A percentile compares a stretch with the other conserved stretches of the same genome.
Evolutionary conservation across 2,113 vertebrate species (phyloP).

Genomic region (Ia io): DNA sequence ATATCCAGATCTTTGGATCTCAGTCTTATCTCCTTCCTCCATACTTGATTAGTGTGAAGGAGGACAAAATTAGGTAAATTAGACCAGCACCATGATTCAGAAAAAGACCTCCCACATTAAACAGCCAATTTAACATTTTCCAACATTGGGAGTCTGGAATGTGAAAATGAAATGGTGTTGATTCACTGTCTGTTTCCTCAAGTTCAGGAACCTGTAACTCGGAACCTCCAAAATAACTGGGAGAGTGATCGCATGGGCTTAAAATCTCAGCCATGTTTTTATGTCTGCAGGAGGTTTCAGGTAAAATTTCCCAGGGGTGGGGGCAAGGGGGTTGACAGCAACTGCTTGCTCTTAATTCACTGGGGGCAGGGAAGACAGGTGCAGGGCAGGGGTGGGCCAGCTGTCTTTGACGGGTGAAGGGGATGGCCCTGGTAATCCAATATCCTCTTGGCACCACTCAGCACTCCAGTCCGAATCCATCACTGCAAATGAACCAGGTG

Average conservation of each 20-base stretch:
- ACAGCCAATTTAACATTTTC: background rate
- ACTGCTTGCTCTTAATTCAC: constrained; percentile 3
- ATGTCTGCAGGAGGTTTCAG: background rate
- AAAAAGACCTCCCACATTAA: background rate
- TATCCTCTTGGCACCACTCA: constrained; percentile 62
- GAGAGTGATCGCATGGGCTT: background rate
- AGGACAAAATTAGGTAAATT: background rate
- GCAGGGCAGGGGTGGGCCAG: background rate
- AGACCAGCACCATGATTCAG: background rate
- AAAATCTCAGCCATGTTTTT: background rate
- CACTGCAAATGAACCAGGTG: constrained; percentile 77
- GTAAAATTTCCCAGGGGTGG: background rate
- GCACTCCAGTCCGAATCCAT: constrained; percentile 67
- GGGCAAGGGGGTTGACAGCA: background rate
- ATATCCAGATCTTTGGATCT: background rate
- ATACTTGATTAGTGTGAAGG: background rate
- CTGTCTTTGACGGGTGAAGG: constrained; percentile 55
- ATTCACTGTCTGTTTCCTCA: background rate
- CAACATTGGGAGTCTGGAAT: background rate
- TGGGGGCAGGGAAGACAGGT: constrained; percentile 26
- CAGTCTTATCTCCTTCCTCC: background rate
- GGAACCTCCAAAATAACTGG: background rate
- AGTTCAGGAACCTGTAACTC: background rate
- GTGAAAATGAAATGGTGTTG: background rate
- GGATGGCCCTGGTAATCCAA: constrained; percentile 71